These are phyloP conservation scores for Galeopsomyia nigrocyanea DNA, from an alignment of 2,888 invertebrate genomes.

Conservation along the genomic window DNA sequence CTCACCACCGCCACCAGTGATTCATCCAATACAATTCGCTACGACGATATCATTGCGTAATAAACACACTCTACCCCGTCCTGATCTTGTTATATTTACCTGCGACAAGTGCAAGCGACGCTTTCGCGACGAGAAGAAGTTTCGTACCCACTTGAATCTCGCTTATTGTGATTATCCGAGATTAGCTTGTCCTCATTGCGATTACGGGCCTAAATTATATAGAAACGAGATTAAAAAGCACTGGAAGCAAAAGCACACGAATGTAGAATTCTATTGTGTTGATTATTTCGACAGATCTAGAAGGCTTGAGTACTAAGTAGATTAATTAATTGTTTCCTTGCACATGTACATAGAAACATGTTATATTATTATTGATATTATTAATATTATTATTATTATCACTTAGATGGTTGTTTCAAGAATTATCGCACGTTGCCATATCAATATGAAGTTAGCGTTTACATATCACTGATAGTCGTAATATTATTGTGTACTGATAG, in stretches of 20 bases:
- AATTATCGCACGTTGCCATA: too few relatives aligned
- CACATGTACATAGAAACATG: too few relatives aligned
- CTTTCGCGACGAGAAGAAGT: constrained; percentile 9
- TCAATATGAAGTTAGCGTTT: too few relatives aligned
- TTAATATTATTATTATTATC: too few relatives aligned
- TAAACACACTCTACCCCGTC: too few relatives aligned
- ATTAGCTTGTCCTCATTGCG: constrained; percentile 22
- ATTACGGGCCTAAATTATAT: constrained; percentile 16
- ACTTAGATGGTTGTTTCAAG: too few relatives aligned
- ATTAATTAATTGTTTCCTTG: too few relatives aligned
- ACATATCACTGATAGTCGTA: too few relatives aligned
- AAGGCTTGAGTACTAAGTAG: not conserved
- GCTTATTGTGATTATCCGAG: constrained; percentile 29
- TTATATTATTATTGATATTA: too few relatives aligned
- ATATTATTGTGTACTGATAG: too few relatives aligned
- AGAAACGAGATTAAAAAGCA: constrained; percentile 23
- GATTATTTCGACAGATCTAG: constrained; percentile 16
- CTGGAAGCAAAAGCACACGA: too few relatives aligned
- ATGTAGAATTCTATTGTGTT: not conserved
- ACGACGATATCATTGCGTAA: too few relatives aligned
- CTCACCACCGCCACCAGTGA: not conserved
- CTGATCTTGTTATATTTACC: not conserved
- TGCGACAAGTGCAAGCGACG: constrained; percentile 24
- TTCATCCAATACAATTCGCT: not conserved
- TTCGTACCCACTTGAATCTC: constrained; percentile 10